Conservation (phyloP, 2,888 invertebrate genomes). For the Brachycybe producta region DNA sequence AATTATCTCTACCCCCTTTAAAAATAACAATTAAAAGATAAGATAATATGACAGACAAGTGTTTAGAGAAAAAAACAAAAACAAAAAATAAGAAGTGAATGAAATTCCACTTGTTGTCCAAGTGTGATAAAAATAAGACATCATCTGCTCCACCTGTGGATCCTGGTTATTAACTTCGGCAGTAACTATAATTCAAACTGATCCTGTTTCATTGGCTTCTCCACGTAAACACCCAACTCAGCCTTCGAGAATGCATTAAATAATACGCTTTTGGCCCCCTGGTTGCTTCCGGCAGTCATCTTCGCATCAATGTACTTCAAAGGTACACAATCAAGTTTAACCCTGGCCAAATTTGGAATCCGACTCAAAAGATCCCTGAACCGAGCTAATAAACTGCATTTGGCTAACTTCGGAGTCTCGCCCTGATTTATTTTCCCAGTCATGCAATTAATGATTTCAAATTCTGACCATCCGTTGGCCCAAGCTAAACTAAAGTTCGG, state of each 20-base stretch:
- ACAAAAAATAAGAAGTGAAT: no score
- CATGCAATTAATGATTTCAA: conserved; percentile 73
- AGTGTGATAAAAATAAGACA: no score
- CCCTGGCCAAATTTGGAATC: conserved; percentile 1
- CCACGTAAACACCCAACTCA: conserved; percentile 76
- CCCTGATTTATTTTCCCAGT: conserved; percentile 72
- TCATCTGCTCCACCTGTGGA: no score
- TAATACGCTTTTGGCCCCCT: conserved; percentile 57
- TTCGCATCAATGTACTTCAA: conserved; percentile 32
- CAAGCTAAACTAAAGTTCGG: conserved; percentile 84
- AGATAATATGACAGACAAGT: no score
- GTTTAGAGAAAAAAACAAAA: no score
- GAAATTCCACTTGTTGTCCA: no score
- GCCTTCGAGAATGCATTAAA: conserved; percentile 67
- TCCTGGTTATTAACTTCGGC: no score
- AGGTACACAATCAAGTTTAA: not conserved
- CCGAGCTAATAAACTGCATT: conserved; percentile 55
- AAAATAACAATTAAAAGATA: no score
- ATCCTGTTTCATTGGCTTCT: conserved; percentile 85
- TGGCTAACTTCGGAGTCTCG: conserved; percentile 62
- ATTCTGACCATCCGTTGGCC: conserved; percentile 47
- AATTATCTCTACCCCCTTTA: no score
- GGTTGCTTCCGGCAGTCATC: conserved; percentile 29
- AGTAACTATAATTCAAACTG: conserved; percentile 55
- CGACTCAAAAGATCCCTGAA: conserved; percentile 36